Base-by-base conservation (phyloP, 2,888 invertebrate genomes). In the Pandemis heparana region DNA sequence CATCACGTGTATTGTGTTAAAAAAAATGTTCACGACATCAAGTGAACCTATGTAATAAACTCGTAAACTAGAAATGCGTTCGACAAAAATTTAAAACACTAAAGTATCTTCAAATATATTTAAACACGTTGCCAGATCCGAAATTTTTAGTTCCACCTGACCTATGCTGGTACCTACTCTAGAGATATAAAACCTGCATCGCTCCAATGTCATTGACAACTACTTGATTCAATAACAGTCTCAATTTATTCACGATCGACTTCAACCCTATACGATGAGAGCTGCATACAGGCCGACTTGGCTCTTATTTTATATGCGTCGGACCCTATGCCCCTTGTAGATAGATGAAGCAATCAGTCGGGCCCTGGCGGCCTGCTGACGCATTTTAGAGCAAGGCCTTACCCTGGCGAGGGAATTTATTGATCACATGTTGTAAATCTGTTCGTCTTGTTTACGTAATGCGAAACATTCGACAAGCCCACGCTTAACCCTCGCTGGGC, bases 321-420 rank as follows among this genome's bases (percentile, higher is more conserved):
- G 81, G 80, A 83, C 86, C 89, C 84, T 84, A 80, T 79, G 78
- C 82, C 82, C 81, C 78, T 80, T 78, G 80, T 83, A 91, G 92
- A 92, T 92, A 87, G 90, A 93, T 92, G 90, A 90, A 89, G 90
- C 91, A 91, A 92, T 92, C 92, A 90, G 83, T 81, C 85, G 82
- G 85, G 83, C 87, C 88, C 89, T 80, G 83, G 77, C 81, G 77
- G 86, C 86, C 78, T 87, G 92, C 92, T 93, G 92, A 92, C 92
- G 86, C 85, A 84, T 83, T 86, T 87, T 85, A 83, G 83, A 86
- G 85, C 82, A 86, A 83, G 84, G 82, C 82, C 86, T 82, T 78
- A 71, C 77, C 84, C 86, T 83, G 83, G 83, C 83, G 83, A 82
- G 82, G 84, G 87, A 87, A 91, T 92, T 92, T 93, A 92, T 92